Base-by-base conservation (phyloP, 1,140 invertebrate genomes). In the Phenacoccus solenopsis region DNA sequence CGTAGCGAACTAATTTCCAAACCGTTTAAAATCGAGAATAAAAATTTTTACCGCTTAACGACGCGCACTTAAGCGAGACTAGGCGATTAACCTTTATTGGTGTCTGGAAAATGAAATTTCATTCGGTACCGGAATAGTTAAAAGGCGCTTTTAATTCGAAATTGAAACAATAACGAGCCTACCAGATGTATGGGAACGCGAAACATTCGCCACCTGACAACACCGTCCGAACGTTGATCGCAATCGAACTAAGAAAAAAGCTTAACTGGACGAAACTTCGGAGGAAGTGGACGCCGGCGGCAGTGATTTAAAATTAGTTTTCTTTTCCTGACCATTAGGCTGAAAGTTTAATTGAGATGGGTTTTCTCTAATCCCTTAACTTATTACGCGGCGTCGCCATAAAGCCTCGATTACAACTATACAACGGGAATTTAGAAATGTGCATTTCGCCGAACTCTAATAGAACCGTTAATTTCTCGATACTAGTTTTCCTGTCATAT, bases 301-400 rank as follows among this genome's bases (percentile, higher is more conserved):
- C 20, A 10, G 38, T 49, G 38, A 49, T 49, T 49, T 49, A n/a
- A n/a, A 49, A 49, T 49, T 49, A 49, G 38, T 49, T 49, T 49
- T n/a, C 38, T 49, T 49, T 49, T 49, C n/a, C 25, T 64, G 59
- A 64, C 59, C 59, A 64, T 25, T 64, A 24, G 59, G 4, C 22
- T 9, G 13, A 27, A 64, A 64, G 59, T 64, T 64, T 64, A 64
- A 64, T 64, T 64, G 59, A 64, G 59, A 64, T 64, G 59, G 59
- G 59, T 64, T 64, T 64, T 64, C 59, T 64, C 22, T 64, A 64
- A 64, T 64, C 59, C 59, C 59, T 64, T 64, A 27, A 64, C 59
- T 64, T 64, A 64, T 64, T 64, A 64, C 22, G 9, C 22, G 25
- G 25, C 25, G 20, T 59, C 21, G 25, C 25, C 59, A 25, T 25